These are phyloP conservation scores for Trachythela sp. DNA, from an alignment of 64 coral and sea anemone genomes.

Conservation along the genomic window DNA sequence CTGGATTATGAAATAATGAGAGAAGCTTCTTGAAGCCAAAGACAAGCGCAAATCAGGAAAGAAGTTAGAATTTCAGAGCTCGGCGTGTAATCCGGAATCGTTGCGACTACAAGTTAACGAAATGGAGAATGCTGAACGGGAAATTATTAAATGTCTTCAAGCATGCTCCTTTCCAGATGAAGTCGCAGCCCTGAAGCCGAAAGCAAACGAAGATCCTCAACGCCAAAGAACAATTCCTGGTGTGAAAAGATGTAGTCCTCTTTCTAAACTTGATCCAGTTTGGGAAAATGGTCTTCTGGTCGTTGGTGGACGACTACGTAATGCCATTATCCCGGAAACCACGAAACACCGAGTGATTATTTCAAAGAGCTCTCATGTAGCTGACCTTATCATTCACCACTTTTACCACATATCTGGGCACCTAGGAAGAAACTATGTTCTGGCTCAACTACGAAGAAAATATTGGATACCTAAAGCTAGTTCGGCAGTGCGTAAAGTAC, in stretches of 20 bases:
- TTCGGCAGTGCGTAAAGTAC: background rate
- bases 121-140: background rate
- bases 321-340: background rate
- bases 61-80: too few species aligned
- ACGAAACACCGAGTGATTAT: constrained; percentile 20
- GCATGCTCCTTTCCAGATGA: background rate
- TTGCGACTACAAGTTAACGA: too few species aligned
- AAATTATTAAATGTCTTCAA: too few species aligned
- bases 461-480: constrained; percentile 28
- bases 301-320: constrained; percentile 18
- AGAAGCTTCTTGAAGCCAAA: background rate
- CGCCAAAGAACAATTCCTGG: too few species aligned
- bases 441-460: constrained; percentile 3
- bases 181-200: background rate
- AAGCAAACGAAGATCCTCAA: background rate
- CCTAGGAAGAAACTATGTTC: background rate
- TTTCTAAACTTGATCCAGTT: constrained; percentile 13
- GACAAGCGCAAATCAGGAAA: background rate
- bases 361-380: background rate
- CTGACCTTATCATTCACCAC: background rate
- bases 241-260: constrained; percentile 9
- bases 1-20: background rate
- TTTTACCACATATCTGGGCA: background rate
- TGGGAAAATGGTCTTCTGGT: background rate
- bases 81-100: too few species aligned